Conservation (phyloP, 2,797 vertebrate species). For the Pseudotriccus pelzelni region DNA sequence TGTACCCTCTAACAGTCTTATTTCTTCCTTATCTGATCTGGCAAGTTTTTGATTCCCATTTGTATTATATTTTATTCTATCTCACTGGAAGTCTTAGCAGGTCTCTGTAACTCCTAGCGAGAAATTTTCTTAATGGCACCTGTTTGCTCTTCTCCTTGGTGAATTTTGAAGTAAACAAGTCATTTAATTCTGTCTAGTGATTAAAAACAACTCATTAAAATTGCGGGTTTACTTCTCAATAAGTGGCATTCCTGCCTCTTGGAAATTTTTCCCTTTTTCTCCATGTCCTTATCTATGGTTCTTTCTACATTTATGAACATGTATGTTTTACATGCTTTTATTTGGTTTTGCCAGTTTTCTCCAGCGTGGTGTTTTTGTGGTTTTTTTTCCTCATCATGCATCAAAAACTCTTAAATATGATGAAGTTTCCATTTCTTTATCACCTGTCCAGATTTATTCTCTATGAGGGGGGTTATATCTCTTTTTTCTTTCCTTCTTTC, state of each 20-base stretch:
- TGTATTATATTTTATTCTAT: background rate
- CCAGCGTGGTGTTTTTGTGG: no score
- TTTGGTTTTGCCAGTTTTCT: background rate
- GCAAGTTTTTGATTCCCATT: constrained; percentile 26
- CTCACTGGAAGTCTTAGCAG: background rate
- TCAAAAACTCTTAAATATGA: background rate
- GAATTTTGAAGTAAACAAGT: constrained; percentile 59
- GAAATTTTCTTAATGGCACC: constrained; percentile 47
- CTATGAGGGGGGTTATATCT: background rate
- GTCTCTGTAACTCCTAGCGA: constrained; percentile 3
- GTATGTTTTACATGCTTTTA: background rate
- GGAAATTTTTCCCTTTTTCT: background rate
- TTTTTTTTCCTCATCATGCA: background rate
- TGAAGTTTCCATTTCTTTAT: background rate
- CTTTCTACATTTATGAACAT: background rate
- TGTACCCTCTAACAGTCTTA: background rate
- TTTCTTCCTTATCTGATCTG: constrained; percentile 40
- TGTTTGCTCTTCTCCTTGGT: constrained; percentile 38
- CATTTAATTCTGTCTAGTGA: constrained; percentile 16
- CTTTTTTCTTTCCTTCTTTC: background rate
- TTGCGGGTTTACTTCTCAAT: background rate
- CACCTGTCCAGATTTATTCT: background rate
- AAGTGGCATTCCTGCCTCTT: background rate
- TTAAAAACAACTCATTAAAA: constrained; percentile 10
- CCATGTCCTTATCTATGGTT: background rate